Conservation (phyloP, 2,797 vertebrate genomes). For the Schizothorax lantsangensis region DNA sequence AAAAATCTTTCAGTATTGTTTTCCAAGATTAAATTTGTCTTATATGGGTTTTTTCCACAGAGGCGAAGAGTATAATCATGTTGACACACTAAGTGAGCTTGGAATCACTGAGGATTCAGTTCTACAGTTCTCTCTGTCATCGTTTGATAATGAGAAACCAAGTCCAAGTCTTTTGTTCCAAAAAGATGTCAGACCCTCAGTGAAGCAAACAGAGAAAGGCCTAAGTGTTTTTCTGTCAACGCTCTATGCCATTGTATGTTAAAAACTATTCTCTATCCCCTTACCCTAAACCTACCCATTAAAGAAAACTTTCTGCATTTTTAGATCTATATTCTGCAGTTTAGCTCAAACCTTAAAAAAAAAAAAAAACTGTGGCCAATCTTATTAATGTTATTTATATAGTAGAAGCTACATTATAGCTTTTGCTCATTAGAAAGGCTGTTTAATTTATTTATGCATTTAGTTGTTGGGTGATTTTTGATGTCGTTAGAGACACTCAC, state of each 20-base stretch:
- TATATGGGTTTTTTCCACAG: background rate
- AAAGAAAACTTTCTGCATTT: too few relatives aligned
- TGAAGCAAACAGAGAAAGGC: constrained; percentile 22
- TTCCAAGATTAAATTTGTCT: background rate
- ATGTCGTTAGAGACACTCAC: background rate
- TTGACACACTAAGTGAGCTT: background rate
- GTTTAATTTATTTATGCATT: background rate
- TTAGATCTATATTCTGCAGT: background rate
- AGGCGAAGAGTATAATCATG: background rate
- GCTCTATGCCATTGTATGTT: background rate
- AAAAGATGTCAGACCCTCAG: constrained; percentile 16
- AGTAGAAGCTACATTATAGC: background rate
- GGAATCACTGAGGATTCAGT: background rate
- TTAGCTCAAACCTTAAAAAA: background rate
- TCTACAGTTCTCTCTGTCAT: constrained; percentile 7
- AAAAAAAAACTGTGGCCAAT: background rate
- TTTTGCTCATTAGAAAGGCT: background rate
- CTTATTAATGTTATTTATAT: background rate
- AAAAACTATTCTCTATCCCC: background rate
- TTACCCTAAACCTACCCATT: too few relatives aligned
- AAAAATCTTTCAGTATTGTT: background rate
- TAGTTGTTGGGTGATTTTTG: background rate
- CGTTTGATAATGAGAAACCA: background rate
- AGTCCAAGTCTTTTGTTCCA: background rate
- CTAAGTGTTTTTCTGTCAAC: constrained; percentile 22